Evolutionary conservation across 2,888 invertebrate species (phyloP), one percentile per base, ranked within the genome.

Genomic region (Acronicta alni): DNA sequence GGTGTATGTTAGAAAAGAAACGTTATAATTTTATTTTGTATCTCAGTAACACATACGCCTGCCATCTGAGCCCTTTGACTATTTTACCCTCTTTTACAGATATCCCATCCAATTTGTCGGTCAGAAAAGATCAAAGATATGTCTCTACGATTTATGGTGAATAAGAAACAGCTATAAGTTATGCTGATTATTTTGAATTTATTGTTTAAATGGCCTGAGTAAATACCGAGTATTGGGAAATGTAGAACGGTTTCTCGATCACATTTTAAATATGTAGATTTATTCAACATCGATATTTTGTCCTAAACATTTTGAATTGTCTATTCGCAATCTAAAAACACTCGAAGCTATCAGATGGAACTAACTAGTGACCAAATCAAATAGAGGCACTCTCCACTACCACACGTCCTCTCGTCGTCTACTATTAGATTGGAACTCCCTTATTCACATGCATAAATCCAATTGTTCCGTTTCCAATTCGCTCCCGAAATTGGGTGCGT

Each of bases 171-270:
- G 16, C 10, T 37, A 10, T 18, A 37, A 14, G 1, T 49, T 35
- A 42, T 35, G 12, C 32, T 18, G 9, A 68, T 54, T 46, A 43
- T 39, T 67, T 67, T 45, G 43, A 49, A 54, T 60, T 57, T 23
- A 60, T 51, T 35, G 39, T 53, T 18, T 43, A 58, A 32, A 38
- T 23, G 43, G 35, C 52, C 43, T 9, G 14, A 26, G 15, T 17
- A 14, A 16, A 10, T 8, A 20, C 16, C n/a, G 23, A 37, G 35
- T 37, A 9, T 41, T 15, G 8, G 35, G 14, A 26, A 41, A 26
- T 26, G 16, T 26, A 14, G 0, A 32, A 14, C 5, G 32, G 9
- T 8, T 12, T 3, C n/a, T 35, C n/a, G 35, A n/a, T 32, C n/a
- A 4, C 32, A 0, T n/a, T 32, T 14, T 35, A 7, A 35, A 35